Percentiles rank a stretch among this genome's conserved stretches.
Conservation (phyloP, 2,888 invertebrate species). For the Cecidostiba fungosa region DNA sequence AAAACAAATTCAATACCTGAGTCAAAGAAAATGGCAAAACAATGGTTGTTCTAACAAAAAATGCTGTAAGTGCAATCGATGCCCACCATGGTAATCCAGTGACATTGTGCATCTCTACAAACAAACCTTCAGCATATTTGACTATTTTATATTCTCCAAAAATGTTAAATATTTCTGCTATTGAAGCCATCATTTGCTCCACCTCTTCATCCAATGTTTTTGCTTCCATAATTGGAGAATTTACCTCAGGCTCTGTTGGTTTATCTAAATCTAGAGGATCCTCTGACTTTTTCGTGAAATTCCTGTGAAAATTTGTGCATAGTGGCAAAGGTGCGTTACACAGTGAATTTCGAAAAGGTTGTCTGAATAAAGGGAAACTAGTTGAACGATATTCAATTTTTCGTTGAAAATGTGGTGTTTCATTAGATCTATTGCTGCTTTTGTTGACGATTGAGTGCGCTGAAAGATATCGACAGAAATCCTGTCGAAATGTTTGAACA, state of each 20-base stretch:
- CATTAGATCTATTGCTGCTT: neutral
- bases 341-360: neutral
- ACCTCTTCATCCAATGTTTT: neutral
- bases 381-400: neutral
- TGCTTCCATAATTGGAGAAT: neutral
- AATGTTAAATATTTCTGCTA: neutral
- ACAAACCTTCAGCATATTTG: neutral
- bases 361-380: neutral
- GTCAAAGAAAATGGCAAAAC: conserved; percentile 85
- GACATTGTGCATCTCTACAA: neutral
- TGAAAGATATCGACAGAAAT: neutral
- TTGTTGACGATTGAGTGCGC: neutral
- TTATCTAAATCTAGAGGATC: neutral
- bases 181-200: too few species aligned
- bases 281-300: neutral
- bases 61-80: conserved; percentile 87
- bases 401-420: neutral
- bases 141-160: neutral
- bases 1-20: conserved; percentile 77
- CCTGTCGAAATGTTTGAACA: neutral
- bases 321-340: neutral
- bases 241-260: neutral
- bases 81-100: conserved; percentile 88
- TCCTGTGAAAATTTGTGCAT: neutral
- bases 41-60: conserved; percentile 85